A percentile compares a stretch with the other conserved stretches of the same genome.
phyloP scores from a whole-genome alignment of 2,797 vertebrate genomes.

The Margarornis squamiger region DNA sequence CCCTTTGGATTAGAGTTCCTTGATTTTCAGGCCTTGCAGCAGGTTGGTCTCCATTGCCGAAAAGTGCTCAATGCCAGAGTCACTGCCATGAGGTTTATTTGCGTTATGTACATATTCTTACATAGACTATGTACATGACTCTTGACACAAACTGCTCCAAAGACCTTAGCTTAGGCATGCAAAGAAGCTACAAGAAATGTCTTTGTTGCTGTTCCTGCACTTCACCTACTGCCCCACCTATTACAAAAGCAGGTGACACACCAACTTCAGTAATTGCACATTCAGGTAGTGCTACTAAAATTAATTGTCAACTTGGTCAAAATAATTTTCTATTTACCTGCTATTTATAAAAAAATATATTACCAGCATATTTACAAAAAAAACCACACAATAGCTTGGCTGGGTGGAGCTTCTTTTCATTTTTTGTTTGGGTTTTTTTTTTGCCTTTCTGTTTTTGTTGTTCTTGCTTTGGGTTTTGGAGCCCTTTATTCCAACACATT shows the following conservation, averaged over 20 bases:
- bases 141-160: neutral
- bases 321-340: neutral
- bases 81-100: neutral
- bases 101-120: neutral
- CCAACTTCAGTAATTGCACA: neutral
- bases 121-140: neutral
- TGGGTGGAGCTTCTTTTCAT: fast-evolving
- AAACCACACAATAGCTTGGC: neutral
- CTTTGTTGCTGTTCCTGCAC: neutral
- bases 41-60: neutral
- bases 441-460: fast-evolving
- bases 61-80: neutral
- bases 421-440: neutral
- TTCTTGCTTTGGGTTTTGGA: neutral
- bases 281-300: neutral
- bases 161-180: neutral
- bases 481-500: neutral
- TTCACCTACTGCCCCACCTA: neutral
- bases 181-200: neutral
- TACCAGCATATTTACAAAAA: neutral
- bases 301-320: neutral
- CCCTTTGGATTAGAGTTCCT: neutral
- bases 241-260: neutral
- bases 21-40: neutral
- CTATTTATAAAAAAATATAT: too few relatives aligned